These are phyloP conservation scores for Spisula solida DNA, from an alignment of 2,888 invertebrate genomes.

Conservation along the genomic window DNA sequence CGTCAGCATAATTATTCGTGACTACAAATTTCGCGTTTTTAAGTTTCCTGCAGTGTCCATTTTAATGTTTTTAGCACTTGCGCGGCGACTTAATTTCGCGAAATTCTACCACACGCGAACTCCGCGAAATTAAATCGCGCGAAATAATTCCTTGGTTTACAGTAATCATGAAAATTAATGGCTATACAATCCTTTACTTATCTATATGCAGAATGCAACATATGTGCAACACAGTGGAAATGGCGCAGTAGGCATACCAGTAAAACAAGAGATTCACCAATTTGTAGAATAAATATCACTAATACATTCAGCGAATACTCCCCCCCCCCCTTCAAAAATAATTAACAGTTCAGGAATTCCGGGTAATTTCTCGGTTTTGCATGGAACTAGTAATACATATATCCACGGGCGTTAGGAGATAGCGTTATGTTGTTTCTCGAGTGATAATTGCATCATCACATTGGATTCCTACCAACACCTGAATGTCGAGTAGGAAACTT, in stretches of 20 bases:
- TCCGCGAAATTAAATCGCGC: no score
- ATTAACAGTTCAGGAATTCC: neutral
- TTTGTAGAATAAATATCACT: neutral
- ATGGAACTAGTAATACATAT: neutral
- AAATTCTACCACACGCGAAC: no score
- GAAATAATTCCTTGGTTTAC: no score
- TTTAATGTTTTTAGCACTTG: no score
- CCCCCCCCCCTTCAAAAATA: neutral
- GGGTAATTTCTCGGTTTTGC: neutral
- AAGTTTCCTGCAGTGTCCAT: no score
- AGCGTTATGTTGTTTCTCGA: neutral
- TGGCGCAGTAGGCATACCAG: neutral
- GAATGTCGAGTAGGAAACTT: neutral
- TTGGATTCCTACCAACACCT: neutral
- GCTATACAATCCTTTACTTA: no score
- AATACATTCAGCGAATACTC: neutral
- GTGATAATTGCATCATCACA: conserved; percentile 3
- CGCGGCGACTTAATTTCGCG: no score
- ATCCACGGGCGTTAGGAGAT: neutral
- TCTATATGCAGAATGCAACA: no score
- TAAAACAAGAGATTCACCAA: neutral
- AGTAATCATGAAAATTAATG: no score
- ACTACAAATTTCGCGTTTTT: no score
- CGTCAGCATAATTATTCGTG: no score
- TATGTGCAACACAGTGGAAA: no score